These are phyloP conservation scores for Dasypus novemcinctus DNA, from an alignment of 2,113 vertebrate species.

Conservation along the genomic window DNA sequence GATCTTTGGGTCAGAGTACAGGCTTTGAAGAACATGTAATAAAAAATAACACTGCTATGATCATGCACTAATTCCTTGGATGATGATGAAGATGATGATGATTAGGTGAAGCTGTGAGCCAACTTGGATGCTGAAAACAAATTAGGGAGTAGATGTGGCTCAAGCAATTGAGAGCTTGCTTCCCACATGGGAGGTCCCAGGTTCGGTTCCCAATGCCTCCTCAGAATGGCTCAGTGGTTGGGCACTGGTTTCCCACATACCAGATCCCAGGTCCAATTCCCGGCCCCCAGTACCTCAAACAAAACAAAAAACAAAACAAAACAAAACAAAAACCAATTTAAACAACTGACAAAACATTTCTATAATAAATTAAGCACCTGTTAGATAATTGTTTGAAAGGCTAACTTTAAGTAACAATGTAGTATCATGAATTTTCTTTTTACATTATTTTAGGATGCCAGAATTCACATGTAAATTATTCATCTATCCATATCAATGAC, in stretches of 20 bases:
- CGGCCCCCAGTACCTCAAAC: too few species aligned
- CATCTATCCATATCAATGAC: background rate
- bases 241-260: too few species aligned
- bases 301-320: too few species aligned
- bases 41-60: background rate
- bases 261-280: too few species aligned
- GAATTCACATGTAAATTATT: background rate
- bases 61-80: background rate
- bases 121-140: background rate
- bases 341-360: background rate
- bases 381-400: background rate
- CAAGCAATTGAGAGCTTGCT: too few species aligned
- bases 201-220: too few species aligned
- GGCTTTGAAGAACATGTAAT: background rate
- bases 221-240: too few species aligned
- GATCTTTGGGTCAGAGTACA: background rate
- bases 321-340: too few species aligned
- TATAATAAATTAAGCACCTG: background rate
- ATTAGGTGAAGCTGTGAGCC: background rate
- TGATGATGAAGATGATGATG: background rate
- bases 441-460: background rate
- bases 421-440: background rate
- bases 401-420: background rate
- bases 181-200: too few species aligned
- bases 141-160: too few species aligned